phyloP scores from a whole-genome alignment of 2,113 vertebrate genomes.

The Nanorana parkeri region DNA sequence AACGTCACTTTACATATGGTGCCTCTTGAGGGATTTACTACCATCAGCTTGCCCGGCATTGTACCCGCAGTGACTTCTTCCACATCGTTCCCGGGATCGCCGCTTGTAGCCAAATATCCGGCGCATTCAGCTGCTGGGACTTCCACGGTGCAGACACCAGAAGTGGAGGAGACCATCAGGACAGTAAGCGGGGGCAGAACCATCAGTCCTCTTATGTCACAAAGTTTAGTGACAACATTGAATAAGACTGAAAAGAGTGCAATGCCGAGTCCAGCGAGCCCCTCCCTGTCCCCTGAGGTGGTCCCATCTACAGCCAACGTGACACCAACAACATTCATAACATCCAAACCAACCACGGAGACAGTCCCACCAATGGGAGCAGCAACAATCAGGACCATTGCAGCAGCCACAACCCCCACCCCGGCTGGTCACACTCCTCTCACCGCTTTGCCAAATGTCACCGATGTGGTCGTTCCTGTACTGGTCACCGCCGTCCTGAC shows the following conservation, averaged over 20 bases:
- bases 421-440: constrained; percentile 38
- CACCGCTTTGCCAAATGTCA: constrained; percentile 11
- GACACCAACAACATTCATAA: constrained; percentile 60
- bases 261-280: constrained; percentile 30
- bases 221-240: neutral
- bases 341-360: constrained; percentile 54
- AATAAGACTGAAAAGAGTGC: constrained; percentile 9
- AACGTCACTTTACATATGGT: no score
- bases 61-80: no score
- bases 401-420: neutral
- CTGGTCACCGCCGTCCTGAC: constrained; percentile 48
- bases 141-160: constrained; percentile 22
- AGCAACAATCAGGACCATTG: neutral
- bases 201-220: neutral
- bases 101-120: no score
- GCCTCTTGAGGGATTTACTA: no score
- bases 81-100: no score
- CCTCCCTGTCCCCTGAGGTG: constrained; percentile 47
- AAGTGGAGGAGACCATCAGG: constrained; percentile 17
- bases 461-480: constrained; percentile 54
- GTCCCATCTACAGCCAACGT: constrained; percentile 44
- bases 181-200: neutral
- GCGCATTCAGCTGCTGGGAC: neutral
- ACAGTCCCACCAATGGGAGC: neutral
- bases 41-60: no score